Evolutionary conservation across 2,888 invertebrate genomes (phyloP), one percentile per base, ranked within the genome.

Genomic region (Drosophila melanosoma): DNA sequence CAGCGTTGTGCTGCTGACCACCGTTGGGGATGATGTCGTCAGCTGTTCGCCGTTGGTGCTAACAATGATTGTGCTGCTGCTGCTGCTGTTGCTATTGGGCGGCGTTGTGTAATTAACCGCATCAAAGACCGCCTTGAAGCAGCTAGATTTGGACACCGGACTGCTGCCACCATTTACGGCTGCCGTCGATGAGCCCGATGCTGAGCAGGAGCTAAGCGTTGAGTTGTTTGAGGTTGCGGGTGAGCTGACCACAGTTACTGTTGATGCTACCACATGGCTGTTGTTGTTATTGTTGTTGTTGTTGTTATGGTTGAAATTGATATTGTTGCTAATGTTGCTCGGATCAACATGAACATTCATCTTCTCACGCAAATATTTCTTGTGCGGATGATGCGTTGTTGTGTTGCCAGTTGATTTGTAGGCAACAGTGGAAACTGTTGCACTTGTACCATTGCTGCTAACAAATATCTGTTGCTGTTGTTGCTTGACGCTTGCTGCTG

Each of bases 341-440:
- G 92, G 91, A 58, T 92, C 93, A 61, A 91, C 91, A 59, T 92
- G 87, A n/a, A 91, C 92, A 59, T 92, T 91, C 91, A 93, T 92
- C 80, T 93, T 93, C 63, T 93, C 93, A 29, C 93, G 91, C 74
- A 93, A 81, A 87, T 93, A 93, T 82, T 93, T 93, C 74, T 93
- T 93, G 77, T 93, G 93, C 71, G 93, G 93, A 87, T 93, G 93
- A 83, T 93, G 92, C 74, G 92, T 89, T 62, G 90, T 76, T 57
- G 89, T 91, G 49, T 79, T 87, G 36, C 59, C 69, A 20, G 64
- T 72, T 36, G 81, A 78, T 42, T 80, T 70, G 45, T 89, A 80
- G 49, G 67, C 73, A 54, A 62, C 42, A 11, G 69, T 35, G 40
- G 57, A 32, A 35, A 62, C 36, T 36, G 64, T 48, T 48, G 33